phyloP scores from a whole-genome alignment of 2,113 vertebrate genomes.

The Neodontobutis hainanensis region DNA sequence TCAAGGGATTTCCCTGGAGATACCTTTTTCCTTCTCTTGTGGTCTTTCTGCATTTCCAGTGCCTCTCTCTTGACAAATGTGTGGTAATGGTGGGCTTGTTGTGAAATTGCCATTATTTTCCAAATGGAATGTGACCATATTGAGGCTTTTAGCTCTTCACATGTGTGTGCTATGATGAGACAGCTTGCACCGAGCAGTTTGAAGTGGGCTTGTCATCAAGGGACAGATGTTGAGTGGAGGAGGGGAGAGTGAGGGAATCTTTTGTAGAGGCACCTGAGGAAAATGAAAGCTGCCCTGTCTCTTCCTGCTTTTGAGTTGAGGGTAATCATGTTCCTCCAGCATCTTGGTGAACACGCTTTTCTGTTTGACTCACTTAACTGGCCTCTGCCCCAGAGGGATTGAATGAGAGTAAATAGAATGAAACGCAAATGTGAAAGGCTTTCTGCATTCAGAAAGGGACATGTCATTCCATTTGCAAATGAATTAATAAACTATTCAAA shows the following conservation, averaged over 20 bases:
- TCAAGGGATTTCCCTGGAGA: slow-evolving; percentile 74
- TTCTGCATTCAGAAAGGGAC: too few relatives aligned
- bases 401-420: slow-evolving; percentile 50
- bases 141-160: slow-evolving; percentile 71
- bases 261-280: slow-evolving; percentile 64
- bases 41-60: slow-evolving; percentile 41
- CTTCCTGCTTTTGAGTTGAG: slow-evolving; percentile 57
- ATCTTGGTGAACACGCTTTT: slow-evolving; percentile 59
- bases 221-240: slow-evolving; percentile 62
- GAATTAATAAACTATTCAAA: too few relatives aligned
- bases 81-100: slow-evolving; percentile 72
- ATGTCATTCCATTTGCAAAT: background rate
- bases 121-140: slow-evolving; percentile 66
- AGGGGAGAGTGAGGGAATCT: slow-evolving; percentile 43
- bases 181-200: slow-evolving; percentile 61
- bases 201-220: slow-evolving; percentile 68
- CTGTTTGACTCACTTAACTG: slow-evolving; percentile 61
- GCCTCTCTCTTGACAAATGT: slow-evolving; percentile 65
- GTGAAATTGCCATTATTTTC: slow-evolving; percentile 74
- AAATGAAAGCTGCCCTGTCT: slow-evolving; percentile 61
- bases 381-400: slow-evolving; percentile 57
- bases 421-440: slow-evolving; percentile 19
- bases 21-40: slow-evolving; percentile 43
- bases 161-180: slow-evolving; percentile 66
- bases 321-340: slow-evolving; percentile 73